Base-by-base conservation (phyloP, 2,113 vertebrate species). In the Naja naja region DNA sequence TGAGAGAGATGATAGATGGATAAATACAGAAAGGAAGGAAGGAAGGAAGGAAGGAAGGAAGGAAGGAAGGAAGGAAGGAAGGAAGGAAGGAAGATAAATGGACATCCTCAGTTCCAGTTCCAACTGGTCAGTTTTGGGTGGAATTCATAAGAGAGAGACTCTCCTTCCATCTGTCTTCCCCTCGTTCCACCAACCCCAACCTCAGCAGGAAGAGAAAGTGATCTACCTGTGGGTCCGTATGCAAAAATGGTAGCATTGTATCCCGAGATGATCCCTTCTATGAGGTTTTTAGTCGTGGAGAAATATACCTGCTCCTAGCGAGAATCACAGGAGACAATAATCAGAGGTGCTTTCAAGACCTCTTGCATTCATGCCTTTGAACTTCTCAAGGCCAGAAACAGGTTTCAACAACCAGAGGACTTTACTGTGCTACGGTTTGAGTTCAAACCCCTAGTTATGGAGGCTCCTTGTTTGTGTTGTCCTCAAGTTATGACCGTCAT, bases 181-280 rank as follows among this genome's bases (percentile, higher is more conserved):
- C 9, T 43, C 39, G 2, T 23, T 85, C 81, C 74, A 2, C 81
- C 43, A 86, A 18, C 11, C 6, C 58, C 27, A 18, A 22, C 90
- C 0, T 1, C 18, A 23, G 43, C 34, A 1, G 34, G 34, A 34
- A 14, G 58, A 69, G 0, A 52, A 1, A 7, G 91, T 30, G n/a
- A n/a, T 39, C 2, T 95, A 98, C 97, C 97, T 98, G 97, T 98
- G 49, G 97, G 97, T 49, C 97, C 69, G 0, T 97, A 97, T 3
- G 96, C 97, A 95, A 98, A 98, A 92, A 98, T 94, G 0, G 95
- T 98, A 1, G 96, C 95, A 0, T 96, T 98, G 96, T 97, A 98
- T 60, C 97, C 97, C 30, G 95, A 97, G 94, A 98, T 94, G 0
- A 98, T 91, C 2, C 97, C 96, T 89, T 92, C 97, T 74, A 97